Conservation (phyloP, 2,113 vertebrate genomes). For the Hypanus sabinus region DNA sequence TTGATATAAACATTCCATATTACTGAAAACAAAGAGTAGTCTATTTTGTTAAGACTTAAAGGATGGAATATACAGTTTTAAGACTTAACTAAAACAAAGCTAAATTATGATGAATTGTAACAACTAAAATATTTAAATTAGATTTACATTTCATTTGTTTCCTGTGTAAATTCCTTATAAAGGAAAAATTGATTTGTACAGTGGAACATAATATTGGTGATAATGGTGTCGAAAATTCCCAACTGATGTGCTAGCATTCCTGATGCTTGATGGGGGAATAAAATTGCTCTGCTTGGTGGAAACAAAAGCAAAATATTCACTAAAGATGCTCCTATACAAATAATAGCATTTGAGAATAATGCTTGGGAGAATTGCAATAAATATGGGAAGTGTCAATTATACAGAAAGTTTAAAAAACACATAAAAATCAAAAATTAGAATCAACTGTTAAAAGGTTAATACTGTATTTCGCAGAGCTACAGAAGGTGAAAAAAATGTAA, state of each 20-base stretch:
- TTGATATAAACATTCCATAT: neutral
- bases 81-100: too few species aligned
- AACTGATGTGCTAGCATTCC: neutral
- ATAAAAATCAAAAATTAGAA: neutral
- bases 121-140: neutral
- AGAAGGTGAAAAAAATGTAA: neutral
- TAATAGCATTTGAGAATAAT: neutral
- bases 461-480: neutral
- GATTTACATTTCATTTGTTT: neutral
- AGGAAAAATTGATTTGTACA: neutral
- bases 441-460: neutral
- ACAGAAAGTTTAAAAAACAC: neutral
- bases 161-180: neutral
- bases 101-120: too few species aligned
- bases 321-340: neutral
- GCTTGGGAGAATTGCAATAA: neutral
- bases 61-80: too few species aligned
- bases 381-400: neutral
- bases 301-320: neutral
- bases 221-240: neutral
- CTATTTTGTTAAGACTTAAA: neutral
- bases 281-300: neutral
- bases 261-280: neutral
- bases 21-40: neutral
- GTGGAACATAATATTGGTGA: neutral